These are phyloP conservation scores for Drosophila subpulchrella DNA, from an alignment of 1,140 invertebrate species.

Conservation along the genomic window DNA sequence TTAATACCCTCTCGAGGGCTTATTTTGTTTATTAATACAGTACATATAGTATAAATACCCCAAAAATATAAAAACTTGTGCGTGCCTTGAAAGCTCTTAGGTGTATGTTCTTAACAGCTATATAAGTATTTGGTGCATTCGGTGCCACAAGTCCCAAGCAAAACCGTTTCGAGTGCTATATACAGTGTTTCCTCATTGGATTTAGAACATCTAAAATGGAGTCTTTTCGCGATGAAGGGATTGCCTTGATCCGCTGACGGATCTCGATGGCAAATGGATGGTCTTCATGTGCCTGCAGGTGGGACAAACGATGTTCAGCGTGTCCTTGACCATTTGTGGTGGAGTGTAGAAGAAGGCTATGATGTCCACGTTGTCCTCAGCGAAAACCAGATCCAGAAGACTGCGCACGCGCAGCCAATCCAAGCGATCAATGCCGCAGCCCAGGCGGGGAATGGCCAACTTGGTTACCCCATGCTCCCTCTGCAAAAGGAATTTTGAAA, in stretches of 20 bases:
- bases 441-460: conserved; percentile 87
- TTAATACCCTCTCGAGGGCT: conserved; percentile 25
- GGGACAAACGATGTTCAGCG: conserved; percentile 65
- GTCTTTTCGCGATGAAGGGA: conserved; percentile 73
- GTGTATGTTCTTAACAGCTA: conserved; percentile 44
- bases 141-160: conserved; percentile 52
- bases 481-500: conserved; percentile 11
- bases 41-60: conserved; percentile 59
- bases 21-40: conserved; percentile 49
- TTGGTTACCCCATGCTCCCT: conserved; percentile 84
- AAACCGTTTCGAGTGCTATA: conserved; percentile 44
- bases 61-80: conserved; percentile 33
- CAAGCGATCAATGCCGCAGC: conserved; percentile 88
- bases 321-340: conserved; percentile 61
- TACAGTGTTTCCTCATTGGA: conserved; percentile 15
- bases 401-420: conserved; percentile 86
- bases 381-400: conserved; percentile 86
- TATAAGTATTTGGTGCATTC: conserved; percentile 70
- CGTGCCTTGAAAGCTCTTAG: conserved; percentile 37
- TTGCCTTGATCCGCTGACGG: conserved; percentile 61
- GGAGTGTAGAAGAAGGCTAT: conserved; percentile 85
- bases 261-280: conserved; percentile 62
- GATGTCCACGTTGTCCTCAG: conserved; percentile 85
- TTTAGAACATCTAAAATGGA: conserved; percentile 41
- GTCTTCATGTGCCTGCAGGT: conserved; percentile 72